Conservation (phyloP, 2,888 invertebrate species). For the Microctonus hyperodae region DNA sequence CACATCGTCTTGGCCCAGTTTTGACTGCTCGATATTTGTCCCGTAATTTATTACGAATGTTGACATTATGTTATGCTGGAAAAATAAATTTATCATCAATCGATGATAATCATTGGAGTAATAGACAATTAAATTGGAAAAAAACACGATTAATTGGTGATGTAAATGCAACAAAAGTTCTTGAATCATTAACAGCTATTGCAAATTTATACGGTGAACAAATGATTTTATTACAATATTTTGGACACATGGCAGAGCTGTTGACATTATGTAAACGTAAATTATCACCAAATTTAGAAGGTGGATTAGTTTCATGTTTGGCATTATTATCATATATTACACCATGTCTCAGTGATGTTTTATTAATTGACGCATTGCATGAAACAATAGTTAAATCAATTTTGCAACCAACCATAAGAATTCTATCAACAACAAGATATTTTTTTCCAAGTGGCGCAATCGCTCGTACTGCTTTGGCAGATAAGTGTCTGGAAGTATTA, state of each 20-base stretch:
- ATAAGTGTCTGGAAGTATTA: conserved; percentile 83
- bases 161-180: conserved; percentile 82
- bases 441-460: conserved; percentile 82
- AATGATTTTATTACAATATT: conserved; percentile 85
- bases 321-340: conserved; percentile 81
- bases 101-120: conserved; percentile 58
- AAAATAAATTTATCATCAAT: conserved; percentile 74
- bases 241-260: conserved; percentile 88
- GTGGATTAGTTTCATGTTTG: conserved; percentile 84
- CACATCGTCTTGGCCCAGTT: conserved; percentile 92
- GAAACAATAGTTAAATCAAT: conserved; percentile 86
- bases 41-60: conserved; percentile 89
- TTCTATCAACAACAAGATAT: conserved; percentile 81
- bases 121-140: conserved; percentile 70
- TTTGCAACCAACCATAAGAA: conserved; percentile 80
- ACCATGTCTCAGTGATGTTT: conserved; percentile 82
- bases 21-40: conserved; percentile 90
- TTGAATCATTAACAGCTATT: conserved; percentile 88
- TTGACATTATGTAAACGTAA: conserved; percentile 82
- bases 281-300: conserved; percentile 85
- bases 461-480: conserved; percentile 78
- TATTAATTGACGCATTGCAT: conserved; percentile 88
- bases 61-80: conserved; percentile 91
- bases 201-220: conserved; percentile 91
- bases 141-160: conserved; percentile 79